These are phyloP conservation scores for Picus viridis DNA, from an alignment of 2,797 vertebrate genomes.

Conservation along the genomic window DNA sequence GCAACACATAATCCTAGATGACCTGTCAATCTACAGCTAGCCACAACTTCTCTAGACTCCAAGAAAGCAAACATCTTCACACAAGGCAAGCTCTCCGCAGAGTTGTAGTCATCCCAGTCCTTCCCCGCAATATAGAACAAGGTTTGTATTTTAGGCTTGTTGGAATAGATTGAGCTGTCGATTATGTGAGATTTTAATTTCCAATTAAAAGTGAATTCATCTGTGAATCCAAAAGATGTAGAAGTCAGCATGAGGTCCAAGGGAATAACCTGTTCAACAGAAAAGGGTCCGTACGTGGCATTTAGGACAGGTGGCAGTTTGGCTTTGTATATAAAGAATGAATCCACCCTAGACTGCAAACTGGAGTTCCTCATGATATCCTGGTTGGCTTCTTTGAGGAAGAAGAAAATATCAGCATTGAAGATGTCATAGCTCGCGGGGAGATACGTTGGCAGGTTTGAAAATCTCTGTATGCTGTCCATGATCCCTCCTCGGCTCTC, in stretches of 20 bases:
- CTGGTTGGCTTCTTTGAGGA: constrained; percentile 92
- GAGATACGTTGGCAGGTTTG: constrained; percentile 89
- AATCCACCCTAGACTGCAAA: constrained; percentile 87
- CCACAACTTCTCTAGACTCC: constrained; percentile 83
- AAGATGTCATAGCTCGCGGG: constrained; percentile 85
- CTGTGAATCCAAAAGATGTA: constrained; percentile 76
- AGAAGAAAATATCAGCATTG: constrained; percentile 87
- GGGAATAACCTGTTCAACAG: constrained; percentile 82
- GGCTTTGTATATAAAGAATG: constrained; percentile 89
- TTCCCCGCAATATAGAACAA: constrained; percentile 90
- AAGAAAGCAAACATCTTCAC: constrained; percentile 86
- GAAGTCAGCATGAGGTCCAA: constrained; percentile 85
- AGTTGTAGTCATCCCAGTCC: constrained; percentile 85
- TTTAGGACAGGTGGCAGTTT: constrained; percentile 83
- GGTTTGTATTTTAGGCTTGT: constrained; percentile 90
- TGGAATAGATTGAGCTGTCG: constrained; percentile 84
- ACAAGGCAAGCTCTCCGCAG: constrained; percentile 85
- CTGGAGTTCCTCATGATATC: constrained; percentile 94
- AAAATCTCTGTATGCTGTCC: constrained; percentile 83
- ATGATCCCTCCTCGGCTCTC: constrained; percentile 75
- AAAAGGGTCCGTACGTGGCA: constrained; percentile 91
- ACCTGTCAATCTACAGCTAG: constrained; percentile 88
- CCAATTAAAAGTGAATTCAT: constrained; percentile 89
- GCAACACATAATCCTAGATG: constrained; percentile 93
- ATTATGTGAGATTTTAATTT: constrained; percentile 91